Base-by-base conservation (phyloP, 1,140 invertebrate genomes). In the Eueides isabella region DNA sequence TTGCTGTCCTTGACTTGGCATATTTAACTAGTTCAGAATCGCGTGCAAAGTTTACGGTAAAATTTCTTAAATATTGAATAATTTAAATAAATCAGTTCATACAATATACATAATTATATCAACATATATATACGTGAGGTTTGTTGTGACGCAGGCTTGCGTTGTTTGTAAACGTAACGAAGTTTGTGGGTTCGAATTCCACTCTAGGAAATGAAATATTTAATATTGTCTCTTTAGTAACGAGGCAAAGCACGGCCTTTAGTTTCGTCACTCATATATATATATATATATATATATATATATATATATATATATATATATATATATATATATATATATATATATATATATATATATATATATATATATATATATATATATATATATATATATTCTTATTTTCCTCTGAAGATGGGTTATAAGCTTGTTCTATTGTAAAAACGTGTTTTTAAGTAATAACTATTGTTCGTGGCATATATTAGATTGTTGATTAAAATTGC, bases 1-100 rank as follows among this genome's bases (percentile, higher is more conserved):
- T 66, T 77, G 67, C 67, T 35, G 72, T 74, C 71, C 71, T 77
- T 77, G 71, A 61, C 63, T 72, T 73, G 41, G 70, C 11, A 61
- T 71, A 71, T 71, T 71, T 31, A 38, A 31, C 61, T 35, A 64
- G 29, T 5, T 55, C 5, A 55, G 48, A 48, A 71, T 64, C 61
- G 61, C 69, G 61, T 64, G 61, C 26, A 29, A 63, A 63, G 31
- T 44, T 71, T 30, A 41, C 29, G 48, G 16, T 35, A 19, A 23
- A 63, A 44, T 65, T 65, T 64, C 41, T 12, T 28, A 44, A 64
- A 64, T 41, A 31, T 64, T 35, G 44, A 64, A 61, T 19, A 61
- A 33, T 61, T 61, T n/a, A 61, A 61, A 33, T 48, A 61, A 16
- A 61, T 28, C 11, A 14, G 38, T 55, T 38, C 14, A 44, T 44